These are phyloP conservation scores for Urosaurus nigricauda DNA, from an alignment of 2,797 vertebrate genomes.

Conservation along the genomic window DNA sequence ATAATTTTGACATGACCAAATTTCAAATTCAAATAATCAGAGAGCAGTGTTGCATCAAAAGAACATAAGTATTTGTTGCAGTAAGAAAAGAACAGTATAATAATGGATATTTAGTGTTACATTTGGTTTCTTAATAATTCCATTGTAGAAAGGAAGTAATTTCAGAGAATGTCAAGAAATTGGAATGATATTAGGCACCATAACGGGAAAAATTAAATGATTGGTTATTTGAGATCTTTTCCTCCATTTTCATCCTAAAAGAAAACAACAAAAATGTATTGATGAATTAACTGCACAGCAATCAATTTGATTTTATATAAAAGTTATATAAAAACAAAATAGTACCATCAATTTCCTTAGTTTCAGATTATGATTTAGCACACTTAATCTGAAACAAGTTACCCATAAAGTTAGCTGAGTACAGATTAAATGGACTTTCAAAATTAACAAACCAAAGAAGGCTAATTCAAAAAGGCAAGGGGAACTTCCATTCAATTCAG, in stretches of 20 bases:
- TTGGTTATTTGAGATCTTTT: constrained; percentile 60
- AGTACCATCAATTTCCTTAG: constrained; percentile 22
- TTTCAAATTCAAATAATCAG: constrained; percentile 79
- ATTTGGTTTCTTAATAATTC: constrained; percentile 82
- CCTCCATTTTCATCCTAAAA: constrained; percentile 62
- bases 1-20: constrained; percentile 86
- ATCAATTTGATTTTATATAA: constrained; percentile 45
- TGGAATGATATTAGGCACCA: constrained; percentile 69
- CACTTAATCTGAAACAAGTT: constrained; percentile 22
- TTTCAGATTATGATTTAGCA: constrained; percentile 31
- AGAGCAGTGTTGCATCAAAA: constrained; percentile 70
- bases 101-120: constrained; percentile 79
- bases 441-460: constrained; percentile 39
- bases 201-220: constrained; percentile 51
- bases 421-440: constrained; percentile 31
- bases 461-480: constrained; percentile 16
- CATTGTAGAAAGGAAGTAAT: constrained; percentile 67
- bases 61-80: constrained; percentile 74
- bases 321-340: constrained; percentile 36
- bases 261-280: constrained; percentile 73
- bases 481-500: not conserved
- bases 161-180: constrained; percentile 63
- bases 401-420: constrained; percentile 18
- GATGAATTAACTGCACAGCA: constrained; percentile 40
- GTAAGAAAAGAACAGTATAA: constrained; percentile 71